Evolutionary conservation across 2,888 invertebrate species (phyloP), one percentile per base, ranked within the genome.

Genomic region (Ectropis crepuscularia): DNA sequence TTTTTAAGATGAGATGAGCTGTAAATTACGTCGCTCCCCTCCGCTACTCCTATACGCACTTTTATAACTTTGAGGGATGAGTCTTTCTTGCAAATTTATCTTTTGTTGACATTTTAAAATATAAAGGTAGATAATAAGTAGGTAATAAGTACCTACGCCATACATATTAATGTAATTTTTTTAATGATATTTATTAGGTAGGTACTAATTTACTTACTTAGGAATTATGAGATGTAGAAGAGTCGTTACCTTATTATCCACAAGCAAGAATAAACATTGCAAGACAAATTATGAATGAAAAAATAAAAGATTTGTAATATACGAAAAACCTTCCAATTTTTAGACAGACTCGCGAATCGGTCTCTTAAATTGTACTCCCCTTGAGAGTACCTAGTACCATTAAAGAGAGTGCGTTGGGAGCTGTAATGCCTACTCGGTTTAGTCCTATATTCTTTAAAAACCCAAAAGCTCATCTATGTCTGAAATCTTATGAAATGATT

Each of bases 331-430:
- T 8, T 36, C 11, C 5, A 72, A 68, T 70, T 73, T 74, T 74
- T 72, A 74, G 71, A 68, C 72, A 74, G 71, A 61, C 60, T 57
- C 64, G 61, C 60, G 65, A 74, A 71, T 73, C 69, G 74, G 71
- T 73, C 74, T 79, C 77, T 77, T 76, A 76, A 75, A 78, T 74
- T 76, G 76, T 77, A 72, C 68, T 65, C 70, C 71, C 69, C 69
- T 57, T 48, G 67, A 69, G 71, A 64, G 59, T 65, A n/a, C n/a
- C n/a, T n/a, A 69, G 62, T 64, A 67, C 76, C 70, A 80, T 81
- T 79, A 79, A 76, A 72, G 71, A 70, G 74, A 76, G 77, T 75
- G 73, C 70, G 75, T 71, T 70, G 65, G 65, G 69, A 64, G 67
- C 58, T 64, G 45, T 63, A 57, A 63, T 66, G 61, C 50, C 53